Evolutionary conservation across 2,113 vertebrate genomes (phyloP).

Genomic region (Camelus dromedarius): DNA sequence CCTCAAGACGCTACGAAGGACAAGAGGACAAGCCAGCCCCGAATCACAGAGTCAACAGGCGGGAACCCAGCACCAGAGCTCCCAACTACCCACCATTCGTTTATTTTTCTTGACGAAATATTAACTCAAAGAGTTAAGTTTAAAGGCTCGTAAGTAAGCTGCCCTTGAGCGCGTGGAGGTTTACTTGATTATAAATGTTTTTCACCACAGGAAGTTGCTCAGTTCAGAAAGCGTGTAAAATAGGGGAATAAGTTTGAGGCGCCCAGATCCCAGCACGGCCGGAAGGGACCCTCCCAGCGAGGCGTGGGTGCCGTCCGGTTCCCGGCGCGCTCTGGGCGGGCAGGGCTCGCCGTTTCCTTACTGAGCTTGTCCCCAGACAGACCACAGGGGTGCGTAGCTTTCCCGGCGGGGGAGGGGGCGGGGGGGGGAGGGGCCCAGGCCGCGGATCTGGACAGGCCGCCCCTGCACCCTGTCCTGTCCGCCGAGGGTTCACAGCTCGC

Average conservation of each 20-base stretch:
- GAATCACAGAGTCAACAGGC: background rate
- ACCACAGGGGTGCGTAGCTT: background rate
- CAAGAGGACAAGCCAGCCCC: background rate
- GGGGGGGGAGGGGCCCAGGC: rapidly evolving
- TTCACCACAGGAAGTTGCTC: background rate
- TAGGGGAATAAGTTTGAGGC: rapidly evolving
- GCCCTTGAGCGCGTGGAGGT: background rate
- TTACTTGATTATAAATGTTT: background rate
- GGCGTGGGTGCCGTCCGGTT: rapidly evolving
- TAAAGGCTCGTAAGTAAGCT: background rate
- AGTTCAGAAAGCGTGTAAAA: background rate
- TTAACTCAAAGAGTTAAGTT: background rate
- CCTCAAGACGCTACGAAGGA: background rate
- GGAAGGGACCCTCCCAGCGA: background rate
- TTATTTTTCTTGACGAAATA: background rate
- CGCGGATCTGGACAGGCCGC: background rate
- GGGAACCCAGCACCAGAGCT: background rate
- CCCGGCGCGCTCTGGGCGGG: background rate
- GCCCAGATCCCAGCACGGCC: rapidly evolving
- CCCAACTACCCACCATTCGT: background rate
- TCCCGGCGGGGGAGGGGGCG: rapidly evolving
- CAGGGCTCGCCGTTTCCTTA: background rate
- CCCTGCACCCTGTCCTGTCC: rapidly evolving
- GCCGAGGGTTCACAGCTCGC: no score
- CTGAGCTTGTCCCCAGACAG: background rate